Percentiles rank a stretch among this genome's conserved stretches.
These are phyloP conservation scores for Monochamus alternatus DNA, from an alignment of 2,888 invertebrate species.

Conservation along the genomic window DNA sequence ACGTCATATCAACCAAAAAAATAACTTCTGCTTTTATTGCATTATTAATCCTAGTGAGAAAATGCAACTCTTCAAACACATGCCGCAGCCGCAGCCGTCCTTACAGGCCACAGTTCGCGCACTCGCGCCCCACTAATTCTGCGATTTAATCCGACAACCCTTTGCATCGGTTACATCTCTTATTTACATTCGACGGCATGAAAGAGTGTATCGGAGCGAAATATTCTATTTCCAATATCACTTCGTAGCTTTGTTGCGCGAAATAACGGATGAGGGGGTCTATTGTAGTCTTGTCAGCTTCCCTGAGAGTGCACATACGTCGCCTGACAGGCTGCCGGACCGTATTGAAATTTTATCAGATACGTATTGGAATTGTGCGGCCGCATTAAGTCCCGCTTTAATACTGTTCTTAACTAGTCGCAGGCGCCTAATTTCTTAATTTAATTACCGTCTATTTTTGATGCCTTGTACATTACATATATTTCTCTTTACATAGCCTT, in stretches of 20 bases:
- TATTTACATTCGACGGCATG: constrained; percentile 68
- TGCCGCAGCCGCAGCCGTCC: constrained; percentile 49
- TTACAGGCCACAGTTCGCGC: constrained; percentile 33
- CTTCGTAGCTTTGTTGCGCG: constrained; percentile 66
- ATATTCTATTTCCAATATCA: constrained; percentile 71
- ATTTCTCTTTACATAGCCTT: too few species aligned
- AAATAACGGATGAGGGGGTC: constrained; percentile 68
- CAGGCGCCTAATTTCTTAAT: constrained; percentile 15
- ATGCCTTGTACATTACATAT: too few species aligned
- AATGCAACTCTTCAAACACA: constrained; percentile 43
- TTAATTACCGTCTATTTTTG: too few species aligned
- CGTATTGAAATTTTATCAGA: constrained; percentile 66
- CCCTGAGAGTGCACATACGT: constrained; percentile 56
- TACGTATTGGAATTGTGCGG: constrained; percentile 58
- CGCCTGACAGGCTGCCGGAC: constrained; percentile 56
- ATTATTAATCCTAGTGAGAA: too few species aligned
- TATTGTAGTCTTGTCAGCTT: constrained; percentile 67
- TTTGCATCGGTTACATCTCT: constrained; percentile 65
- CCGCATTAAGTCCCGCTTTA: constrained; percentile 24
- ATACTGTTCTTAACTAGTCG: constrained; percentile 34
- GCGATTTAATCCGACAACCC: constrained; percentile 60
- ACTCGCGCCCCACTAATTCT: constrained; percentile 55
- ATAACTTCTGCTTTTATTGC: too few species aligned
- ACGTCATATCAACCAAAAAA: too few species aligned
- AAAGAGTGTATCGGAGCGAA: constrained; percentile 69